phyloP scores from a whole-genome alignment of 2,888 invertebrate genomes.

The Mamestra brassicae region DNA sequence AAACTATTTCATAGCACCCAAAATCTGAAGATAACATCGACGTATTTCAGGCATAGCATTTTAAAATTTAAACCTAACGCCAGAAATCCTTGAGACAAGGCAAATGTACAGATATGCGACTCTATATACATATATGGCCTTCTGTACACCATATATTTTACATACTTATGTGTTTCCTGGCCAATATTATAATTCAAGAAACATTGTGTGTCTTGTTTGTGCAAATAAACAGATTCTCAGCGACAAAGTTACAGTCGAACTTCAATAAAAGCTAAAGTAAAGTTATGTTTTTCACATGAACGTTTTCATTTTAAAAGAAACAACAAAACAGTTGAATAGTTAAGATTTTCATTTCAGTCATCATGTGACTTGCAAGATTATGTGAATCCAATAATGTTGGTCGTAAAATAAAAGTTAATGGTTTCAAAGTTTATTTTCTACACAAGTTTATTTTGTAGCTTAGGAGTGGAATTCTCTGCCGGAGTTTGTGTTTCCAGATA shows the following conservation, averaged over 20 bases:
- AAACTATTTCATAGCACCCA: background rate
- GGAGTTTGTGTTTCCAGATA: too few species aligned
- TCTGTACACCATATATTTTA: conserved; percentile 17
- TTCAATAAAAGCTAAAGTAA: conserved; percentile 43
- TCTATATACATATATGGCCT: background rate
- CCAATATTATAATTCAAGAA: conserved; percentile 52
- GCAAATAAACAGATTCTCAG: conserved; percentile 49
- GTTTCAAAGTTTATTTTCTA: conserved; percentile 52
- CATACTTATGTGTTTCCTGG: conserved; percentile 20
- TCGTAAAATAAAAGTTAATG: conserved; percentile 57
- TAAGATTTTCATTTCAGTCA: conserved; percentile 37
- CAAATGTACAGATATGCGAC: conserved; percentile 18
- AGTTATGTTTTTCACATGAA: conserved; percentile 17
- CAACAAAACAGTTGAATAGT: background rate
- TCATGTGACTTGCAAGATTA: conserved; percentile 46
- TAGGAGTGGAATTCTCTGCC: too few species aligned
- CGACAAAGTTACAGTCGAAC: conserved; percentile 48
- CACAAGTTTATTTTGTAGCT: too few species aligned
- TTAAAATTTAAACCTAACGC: conserved; percentile 11
- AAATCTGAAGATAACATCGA: background rate
- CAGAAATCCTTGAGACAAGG: conserved; percentile 23
- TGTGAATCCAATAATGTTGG: conserved; percentile 50
- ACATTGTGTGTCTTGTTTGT: conserved; percentile 45
- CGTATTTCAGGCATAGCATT: background rate
- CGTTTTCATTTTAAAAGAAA: conserved; percentile 26